phyloP scores from a whole-genome alignment of 2,113 vertebrate genomes.

The Craseonycteris thonglongyai region DNA sequence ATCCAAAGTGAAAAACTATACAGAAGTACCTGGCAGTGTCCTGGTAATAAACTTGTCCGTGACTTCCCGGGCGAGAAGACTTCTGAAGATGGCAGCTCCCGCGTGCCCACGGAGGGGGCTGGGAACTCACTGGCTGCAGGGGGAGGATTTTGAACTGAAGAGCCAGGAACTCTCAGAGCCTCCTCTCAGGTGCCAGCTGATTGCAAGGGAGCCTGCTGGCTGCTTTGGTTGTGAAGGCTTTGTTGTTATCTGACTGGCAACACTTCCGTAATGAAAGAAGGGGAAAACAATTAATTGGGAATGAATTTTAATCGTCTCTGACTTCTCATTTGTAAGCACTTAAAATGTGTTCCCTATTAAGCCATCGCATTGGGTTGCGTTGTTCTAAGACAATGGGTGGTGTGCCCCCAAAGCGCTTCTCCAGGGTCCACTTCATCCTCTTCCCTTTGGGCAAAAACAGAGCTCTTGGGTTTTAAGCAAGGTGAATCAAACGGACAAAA shows the following conservation, averaged over 20 bases:
- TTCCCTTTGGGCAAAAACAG: background rate
- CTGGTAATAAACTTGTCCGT: background rate
- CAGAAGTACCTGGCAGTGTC: background rate
- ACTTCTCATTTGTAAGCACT: slow-evolving; percentile 63
- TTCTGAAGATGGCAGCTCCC: background rate
- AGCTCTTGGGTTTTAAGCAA: slow-evolving; percentile 24
- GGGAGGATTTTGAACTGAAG: background rate
- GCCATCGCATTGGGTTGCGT: slow-evolving; percentile 1
- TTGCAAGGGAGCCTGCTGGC: background rate
- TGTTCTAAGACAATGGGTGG: background rate
- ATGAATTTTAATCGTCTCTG: slow-evolving; percentile 70
- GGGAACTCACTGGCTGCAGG: background rate
- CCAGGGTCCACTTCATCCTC: background rate
- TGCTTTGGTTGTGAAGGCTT: background rate
- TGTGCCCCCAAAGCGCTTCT: background rate
- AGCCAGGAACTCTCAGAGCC: fast-evolving
- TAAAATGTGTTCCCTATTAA: slow-evolving; percentile 62
- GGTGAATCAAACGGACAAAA: background rate
- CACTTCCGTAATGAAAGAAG: slow-evolving; percentile 65
- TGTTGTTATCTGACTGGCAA: slow-evolving; percentile 43
- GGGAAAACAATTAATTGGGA: slow-evolving; percentile 67
- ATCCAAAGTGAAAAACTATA: slow-evolving; percentile 28
- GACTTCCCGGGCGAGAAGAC: background rate
- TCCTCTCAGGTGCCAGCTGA: background rate
- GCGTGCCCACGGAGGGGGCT: fast-evolving